These are phyloP conservation scores for Pelodiscus sinensis DNA, from an alignment of 2,113 vertebrate genomes.

Conservation along the genomic window DNA sequence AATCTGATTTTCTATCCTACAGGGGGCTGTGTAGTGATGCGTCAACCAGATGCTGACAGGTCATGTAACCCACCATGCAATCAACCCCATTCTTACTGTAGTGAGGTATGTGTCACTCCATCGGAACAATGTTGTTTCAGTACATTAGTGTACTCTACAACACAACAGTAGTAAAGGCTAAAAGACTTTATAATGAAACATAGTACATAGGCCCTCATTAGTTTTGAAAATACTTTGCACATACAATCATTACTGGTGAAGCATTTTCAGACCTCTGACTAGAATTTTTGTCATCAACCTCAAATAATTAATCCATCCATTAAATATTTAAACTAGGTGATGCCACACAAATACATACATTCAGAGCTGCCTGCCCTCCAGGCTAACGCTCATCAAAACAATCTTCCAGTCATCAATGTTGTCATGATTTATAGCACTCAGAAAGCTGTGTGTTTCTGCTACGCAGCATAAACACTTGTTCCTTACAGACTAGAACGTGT, in stretches of 20 bases:
- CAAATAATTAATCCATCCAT: not conserved
- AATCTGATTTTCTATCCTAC: conserved; percentile 75
- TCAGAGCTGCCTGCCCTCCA: not conserved
- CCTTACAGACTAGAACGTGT: conserved; percentile 86
- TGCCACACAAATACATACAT: not conserved
- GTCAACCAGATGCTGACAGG: conserved; percentile 86
- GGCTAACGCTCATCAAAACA: not conserved
- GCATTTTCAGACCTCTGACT: not conserved
- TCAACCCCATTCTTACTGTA: conserved; percentile 90
- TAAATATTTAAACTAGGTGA: not conserved
- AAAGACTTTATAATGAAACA: not conserved
- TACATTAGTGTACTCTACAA: not conserved
- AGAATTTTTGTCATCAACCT: not conserved
- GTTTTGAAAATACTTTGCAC: not conserved
- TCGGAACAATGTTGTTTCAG: conserved; percentile 27
- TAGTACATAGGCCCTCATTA: not conserved
- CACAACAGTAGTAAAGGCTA: not conserved
- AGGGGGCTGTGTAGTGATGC: conserved; percentile 91
- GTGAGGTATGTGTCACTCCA: conserved; percentile 85
- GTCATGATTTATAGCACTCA: not conserved
- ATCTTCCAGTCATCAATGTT: conserved; percentile 3
- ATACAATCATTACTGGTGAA: not conserved
- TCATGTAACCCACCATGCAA: conserved; percentile 92
- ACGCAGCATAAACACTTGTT: conserved; percentile 55
- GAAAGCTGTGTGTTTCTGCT: conserved; percentile 29